Evolutionary conservation across 2,888 invertebrate genomes (phyloP).

Genomic region (Pammene aurita): DNA sequence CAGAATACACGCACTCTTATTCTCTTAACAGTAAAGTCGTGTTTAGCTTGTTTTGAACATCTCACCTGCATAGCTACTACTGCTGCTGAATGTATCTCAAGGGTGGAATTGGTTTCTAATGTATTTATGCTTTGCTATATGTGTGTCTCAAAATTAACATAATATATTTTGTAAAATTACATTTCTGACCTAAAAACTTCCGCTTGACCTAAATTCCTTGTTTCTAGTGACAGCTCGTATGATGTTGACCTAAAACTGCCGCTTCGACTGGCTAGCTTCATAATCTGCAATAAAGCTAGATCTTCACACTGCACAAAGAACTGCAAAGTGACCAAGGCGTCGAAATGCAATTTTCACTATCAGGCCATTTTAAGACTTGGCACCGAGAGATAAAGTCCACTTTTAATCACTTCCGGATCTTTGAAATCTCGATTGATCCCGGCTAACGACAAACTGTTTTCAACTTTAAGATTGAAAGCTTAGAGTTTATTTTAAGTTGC

Average conservation of each 20-base stretch:
- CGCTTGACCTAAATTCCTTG: conserved; percentile 5
- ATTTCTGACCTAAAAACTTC: conserved; percentile 5
- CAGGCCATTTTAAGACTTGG: conserved; percentile 4
- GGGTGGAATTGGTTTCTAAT: neutral
- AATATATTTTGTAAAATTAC: neutral
- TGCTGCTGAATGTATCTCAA: neutral
- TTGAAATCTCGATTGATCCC: conserved; percentile 10
- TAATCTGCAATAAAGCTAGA: conserved; percentile 4
- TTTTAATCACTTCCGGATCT: conserved; percentile 1
- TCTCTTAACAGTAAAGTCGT: neutral
- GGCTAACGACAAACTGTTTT: neutral
- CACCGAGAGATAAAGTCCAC: conserved; percentile 9
- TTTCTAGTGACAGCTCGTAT: conserved; percentile 5
- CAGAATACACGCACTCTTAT: neutral
- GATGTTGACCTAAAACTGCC: conserved; percentile 26
- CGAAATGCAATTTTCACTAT: conserved; percentile 14
- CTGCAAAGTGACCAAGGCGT: conserved; percentile 31
- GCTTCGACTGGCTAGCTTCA: conserved; percentile 22
- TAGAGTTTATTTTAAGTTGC: neutral
- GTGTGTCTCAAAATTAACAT: neutral
- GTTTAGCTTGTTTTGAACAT: too few relatives aligned
- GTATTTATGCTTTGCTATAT: conserved; percentile 6
- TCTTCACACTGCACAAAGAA: conserved; percentile 18
- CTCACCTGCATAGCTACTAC: neutral
- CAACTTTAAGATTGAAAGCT: neutral